phyloP scores from a whole-genome alignment of 2,113 vertebrate genomes.

The Herpailurus yagouaroundi region DNA sequence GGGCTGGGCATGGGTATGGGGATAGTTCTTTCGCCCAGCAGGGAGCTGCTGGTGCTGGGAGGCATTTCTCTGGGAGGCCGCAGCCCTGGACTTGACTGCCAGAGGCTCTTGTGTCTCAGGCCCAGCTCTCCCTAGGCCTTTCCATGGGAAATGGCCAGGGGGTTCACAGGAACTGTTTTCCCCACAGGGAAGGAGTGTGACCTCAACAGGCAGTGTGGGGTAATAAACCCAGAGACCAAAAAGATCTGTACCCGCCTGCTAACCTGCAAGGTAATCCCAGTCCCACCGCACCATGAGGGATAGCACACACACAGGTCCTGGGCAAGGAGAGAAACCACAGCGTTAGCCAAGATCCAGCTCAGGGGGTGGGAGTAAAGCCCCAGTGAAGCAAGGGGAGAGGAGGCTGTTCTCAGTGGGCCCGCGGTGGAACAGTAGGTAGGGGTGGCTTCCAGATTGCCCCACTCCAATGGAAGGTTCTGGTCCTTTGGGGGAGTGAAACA shows the following conservation, averaged over 20 bases:
- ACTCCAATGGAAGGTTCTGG: neutral
- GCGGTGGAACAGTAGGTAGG: neutral
- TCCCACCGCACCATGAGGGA: neutral
- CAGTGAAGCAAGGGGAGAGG: neutral
- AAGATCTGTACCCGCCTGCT: constrained; percentile 96
- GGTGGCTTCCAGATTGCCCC: neutral
- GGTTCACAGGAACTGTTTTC: constrained; percentile 47
- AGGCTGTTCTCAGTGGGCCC: neutral
- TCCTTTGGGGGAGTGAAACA: neutral
- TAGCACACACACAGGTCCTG: neutral
- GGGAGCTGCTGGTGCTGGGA: neutral
- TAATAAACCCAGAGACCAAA: constrained; percentile 94
- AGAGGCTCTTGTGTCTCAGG: neutral
- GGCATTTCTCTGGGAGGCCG: neutral
- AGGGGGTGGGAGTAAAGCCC: neutral
- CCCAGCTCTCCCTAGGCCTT: neutral
- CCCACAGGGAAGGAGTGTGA: constrained; percentile 93
- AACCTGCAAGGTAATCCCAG: constrained; percentile 93
- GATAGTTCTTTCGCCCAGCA: neutral
- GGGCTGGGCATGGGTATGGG: neutral
- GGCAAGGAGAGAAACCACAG: neutral
- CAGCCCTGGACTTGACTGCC: neutral
- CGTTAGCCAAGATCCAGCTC: neutral
- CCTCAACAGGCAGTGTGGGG: constrained; percentile 95
- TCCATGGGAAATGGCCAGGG: neutral